A percentile compares a stretch with the other conserved stretches of the same genome.
Conservation (phyloP, 2,797 vertebrate species). For the Oreochromis mossambicus region DNA sequence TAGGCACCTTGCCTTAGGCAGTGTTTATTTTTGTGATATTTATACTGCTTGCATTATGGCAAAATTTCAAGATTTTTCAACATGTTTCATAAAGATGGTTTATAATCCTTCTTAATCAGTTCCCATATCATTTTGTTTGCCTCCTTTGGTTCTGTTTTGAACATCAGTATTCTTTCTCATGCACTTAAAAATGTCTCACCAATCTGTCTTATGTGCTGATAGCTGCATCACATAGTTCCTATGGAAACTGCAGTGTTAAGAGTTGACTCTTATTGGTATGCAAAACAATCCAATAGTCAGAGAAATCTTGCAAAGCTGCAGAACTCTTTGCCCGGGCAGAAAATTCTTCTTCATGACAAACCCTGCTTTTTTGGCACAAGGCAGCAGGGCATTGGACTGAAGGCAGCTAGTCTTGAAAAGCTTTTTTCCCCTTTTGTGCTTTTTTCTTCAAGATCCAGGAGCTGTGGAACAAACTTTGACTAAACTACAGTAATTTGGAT, state of each 20-base stretch:
- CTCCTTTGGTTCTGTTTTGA: constrained; percentile 14
- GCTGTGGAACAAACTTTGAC: constrained; percentile 25
- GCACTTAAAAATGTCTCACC: constrained; percentile 34
- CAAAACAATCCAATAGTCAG: constrained; percentile 23
- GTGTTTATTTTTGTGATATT: constrained; percentile 41
- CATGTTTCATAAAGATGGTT: constrained; percentile 15
- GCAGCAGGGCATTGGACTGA: constrained; percentile 16
- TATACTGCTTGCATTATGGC: constrained; percentile 18
- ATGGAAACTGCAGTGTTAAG: constrained; percentile 69
- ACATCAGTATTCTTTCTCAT: constrained; percentile 22
- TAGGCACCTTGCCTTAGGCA: constrained; percentile 31
- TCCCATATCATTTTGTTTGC: not conserved
- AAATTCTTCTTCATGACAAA: constrained; percentile 25
- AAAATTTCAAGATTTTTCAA: constrained; percentile 25
- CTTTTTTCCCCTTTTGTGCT: constrained; percentile 1
- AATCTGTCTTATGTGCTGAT: constrained; percentile 38
- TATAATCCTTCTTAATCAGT: constrained; percentile 29
- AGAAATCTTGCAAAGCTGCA: constrained; percentile 26
- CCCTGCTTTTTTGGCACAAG: not conserved
- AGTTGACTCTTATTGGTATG: constrained; percentile 64
- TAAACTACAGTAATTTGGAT: constrained; percentile 36
- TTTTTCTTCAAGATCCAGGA: constrained; percentile 2
- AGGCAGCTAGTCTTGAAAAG: not conserved
- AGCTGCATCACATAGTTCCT: constrained; percentile 63
- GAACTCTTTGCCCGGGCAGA: constrained; percentile 16